These are phyloP conservation scores for Trichacis sp. DNA, from an alignment of 2,888 invertebrate genomes.

Conservation along the genomic window DNA sequence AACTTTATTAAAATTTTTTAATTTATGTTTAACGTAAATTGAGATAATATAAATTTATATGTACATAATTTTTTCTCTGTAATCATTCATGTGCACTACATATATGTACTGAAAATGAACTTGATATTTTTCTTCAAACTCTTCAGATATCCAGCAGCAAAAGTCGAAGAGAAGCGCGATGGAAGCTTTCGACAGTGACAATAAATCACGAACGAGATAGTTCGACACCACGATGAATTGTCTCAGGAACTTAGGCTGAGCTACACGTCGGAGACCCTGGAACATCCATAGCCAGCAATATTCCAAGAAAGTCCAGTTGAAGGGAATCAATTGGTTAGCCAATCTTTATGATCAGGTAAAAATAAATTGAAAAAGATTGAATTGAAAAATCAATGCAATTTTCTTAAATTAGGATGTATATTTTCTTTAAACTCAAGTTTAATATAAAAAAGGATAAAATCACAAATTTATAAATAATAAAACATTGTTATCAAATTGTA, in stretches of 20 bases:
- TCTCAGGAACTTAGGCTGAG: constrained; percentile 62
- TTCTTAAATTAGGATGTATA: no score
- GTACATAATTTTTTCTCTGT: constrained; percentile 4
- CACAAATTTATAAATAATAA: no score
- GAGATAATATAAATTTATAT: background rate
- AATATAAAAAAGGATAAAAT: no score
- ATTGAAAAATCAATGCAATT: no score
- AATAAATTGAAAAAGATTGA: no score
- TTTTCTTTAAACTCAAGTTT: no score
- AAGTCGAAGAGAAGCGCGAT: constrained; percentile 86
- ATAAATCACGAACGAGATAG: constrained; percentile 78
- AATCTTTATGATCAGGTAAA: constrained; percentile 92
- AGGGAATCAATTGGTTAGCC: constrained; percentile 97
- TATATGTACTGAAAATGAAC: constrained; percentile 16
- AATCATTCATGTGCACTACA: no score
- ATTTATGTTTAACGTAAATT: no score
- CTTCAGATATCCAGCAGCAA: no score
- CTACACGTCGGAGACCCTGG: constrained; percentile 68
- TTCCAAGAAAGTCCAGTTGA: constrained; percentile 90
- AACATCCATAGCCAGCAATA: constrained; percentile 86
- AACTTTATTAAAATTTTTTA: no score
- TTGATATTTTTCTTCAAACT: constrained; percentile 16
- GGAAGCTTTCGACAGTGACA: constrained; percentile 84
- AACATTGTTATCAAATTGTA: no score
- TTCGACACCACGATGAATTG: constrained; percentile 73